Evolutionary conservation across 2,888 invertebrate species (phyloP).

Genomic region (Arge pagana): DNA sequence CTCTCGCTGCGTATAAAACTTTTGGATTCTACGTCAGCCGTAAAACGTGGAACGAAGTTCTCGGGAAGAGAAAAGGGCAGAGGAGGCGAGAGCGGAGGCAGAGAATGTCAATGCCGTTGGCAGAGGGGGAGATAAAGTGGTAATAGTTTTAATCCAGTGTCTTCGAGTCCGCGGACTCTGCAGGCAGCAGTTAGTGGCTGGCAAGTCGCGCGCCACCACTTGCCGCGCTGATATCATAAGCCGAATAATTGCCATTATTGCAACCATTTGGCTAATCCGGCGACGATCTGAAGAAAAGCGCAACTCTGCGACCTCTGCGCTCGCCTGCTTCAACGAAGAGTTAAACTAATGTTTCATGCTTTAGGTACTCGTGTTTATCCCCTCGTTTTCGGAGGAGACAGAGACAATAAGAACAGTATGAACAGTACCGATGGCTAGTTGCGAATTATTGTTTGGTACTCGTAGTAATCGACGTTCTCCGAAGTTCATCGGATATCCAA

Average conservation of each 20-base stretch:
- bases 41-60: slow-evolving; percentile 25
- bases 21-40: slow-evolving; percentile 28
- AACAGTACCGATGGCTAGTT: too few species aligned
- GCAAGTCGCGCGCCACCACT: slow-evolving; percentile 52
- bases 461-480: too few species aligned
- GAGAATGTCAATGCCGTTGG: slow-evolving; percentile 21
- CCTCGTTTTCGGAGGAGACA: too few species aligned
- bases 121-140: slow-evolving; percentile 43
- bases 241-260: slow-evolving; percentile 59
- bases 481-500: too few species aligned
- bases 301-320: neutral
- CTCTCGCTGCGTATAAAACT: slow-evolving; percentile 11
- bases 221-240: slow-evolving; percentile 59
- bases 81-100: slow-evolving; percentile 23
- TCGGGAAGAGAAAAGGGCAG: slow-evolving; percentile 13
- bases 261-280: slow-evolving; percentile 57
- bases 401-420: too few species aligned
- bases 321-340: slow-evolving; percentile 5
- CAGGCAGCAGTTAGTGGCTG: slow-evolving; percentile 52
- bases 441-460: too few species aligned
- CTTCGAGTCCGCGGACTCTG: slow-evolving; percentile 57
- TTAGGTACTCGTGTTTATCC: slow-evolving; percentile 15
- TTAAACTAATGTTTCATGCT: slow-evolving; percentile 19
- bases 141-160: slow-evolving; percentile 59
- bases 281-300: neutral